phyloP scores from a whole-genome alignment of 1,140 invertebrate genomes.

The Fopius arisanus region DNA sequence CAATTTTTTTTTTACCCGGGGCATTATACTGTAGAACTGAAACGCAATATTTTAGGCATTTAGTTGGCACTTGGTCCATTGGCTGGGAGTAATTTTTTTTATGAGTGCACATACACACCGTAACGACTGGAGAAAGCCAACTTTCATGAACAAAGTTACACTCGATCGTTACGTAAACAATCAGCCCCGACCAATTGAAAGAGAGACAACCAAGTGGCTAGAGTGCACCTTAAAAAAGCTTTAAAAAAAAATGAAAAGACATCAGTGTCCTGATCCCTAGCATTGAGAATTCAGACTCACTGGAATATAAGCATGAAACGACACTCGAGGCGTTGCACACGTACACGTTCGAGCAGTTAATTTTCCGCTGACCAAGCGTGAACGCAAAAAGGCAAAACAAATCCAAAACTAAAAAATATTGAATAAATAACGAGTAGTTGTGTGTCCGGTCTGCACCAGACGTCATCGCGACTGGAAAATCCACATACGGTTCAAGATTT shows the following conservation, averaged over 20 bases:
- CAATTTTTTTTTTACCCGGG: too few species aligned
- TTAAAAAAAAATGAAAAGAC: not conserved
- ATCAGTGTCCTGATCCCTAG: not conserved
- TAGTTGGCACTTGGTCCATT: too few species aligned
- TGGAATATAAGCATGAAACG: not conserved
- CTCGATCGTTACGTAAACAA: not conserved
- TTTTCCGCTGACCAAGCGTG: conserved; percentile 10
- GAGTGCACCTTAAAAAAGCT: too few species aligned
- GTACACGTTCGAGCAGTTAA: not conserved
- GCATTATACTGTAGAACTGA: too few species aligned
- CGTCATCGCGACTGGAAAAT: not conserved
- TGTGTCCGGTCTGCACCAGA: not conserved
- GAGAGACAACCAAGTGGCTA: not conserved
- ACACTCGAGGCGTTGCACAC: not conserved
- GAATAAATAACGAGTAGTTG: not conserved
- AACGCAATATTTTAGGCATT: too few species aligned
- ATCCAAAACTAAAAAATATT: not conserved
- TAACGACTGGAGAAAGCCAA: not conserved
- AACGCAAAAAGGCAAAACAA: not conserved
- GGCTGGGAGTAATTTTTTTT: too few species aligned
- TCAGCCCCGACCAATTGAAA: not conserved
- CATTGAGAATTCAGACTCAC: not conserved
- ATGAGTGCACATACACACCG: not conserved
- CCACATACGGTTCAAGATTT: not conserved
- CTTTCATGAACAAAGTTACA: not conserved